These are phyloP conservation scores for Hiodon tergisus DNA, from an alignment of 2,113 vertebrate genomes.

Conservation along the genomic window DNA sequence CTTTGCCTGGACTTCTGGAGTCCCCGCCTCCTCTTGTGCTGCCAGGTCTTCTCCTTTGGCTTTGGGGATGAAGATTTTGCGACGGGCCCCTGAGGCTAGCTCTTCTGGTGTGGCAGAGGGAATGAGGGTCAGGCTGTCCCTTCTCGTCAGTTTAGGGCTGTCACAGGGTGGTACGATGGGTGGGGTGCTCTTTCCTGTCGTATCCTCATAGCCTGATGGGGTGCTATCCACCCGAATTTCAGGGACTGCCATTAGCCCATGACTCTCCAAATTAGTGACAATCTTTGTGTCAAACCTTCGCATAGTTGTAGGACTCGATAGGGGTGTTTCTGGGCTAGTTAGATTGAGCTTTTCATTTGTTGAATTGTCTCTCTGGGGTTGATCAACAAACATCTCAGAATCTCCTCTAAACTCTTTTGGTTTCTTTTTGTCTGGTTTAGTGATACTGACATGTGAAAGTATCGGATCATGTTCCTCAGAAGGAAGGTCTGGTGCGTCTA, in stretches of 20 bases:
- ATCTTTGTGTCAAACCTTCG: slow-evolving; percentile 58
- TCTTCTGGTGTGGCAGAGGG: slow-evolving; percentile 90
- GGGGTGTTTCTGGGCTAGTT: slow-evolving; percentile 53
- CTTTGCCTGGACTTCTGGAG: slow-evolving; percentile 12
- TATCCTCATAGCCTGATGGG: slow-evolving; percentile 44
- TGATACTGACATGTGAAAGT: not conserved
- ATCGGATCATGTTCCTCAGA: not conserved
- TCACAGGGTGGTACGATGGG: slow-evolving; percentile 55
- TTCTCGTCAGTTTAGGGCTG: slow-evolving; percentile 58
- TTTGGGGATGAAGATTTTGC: slow-evolving; percentile 86
- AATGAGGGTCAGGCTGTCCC: slow-evolving; percentile 62
- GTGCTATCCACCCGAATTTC: slow-evolving; percentile 38
- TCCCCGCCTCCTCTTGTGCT: not conserved
- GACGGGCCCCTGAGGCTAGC: slow-evolving; percentile 84
- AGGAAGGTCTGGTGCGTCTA: not conserved
- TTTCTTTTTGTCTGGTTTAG: slow-evolving; percentile 41
- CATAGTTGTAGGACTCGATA: slow-evolving; percentile 60
- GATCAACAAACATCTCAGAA: slow-evolving; percentile 39
- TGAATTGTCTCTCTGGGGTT: slow-evolving; percentile 44
- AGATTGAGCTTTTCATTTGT: slow-evolving; percentile 51
- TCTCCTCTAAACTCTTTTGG: slow-evolving; percentile 51
- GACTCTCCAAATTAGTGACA: slow-evolving; percentile 47
- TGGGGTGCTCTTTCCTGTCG: slow-evolving; percentile 51
- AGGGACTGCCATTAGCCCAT: slow-evolving; percentile 25
- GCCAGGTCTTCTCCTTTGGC: slow-evolving; percentile 53